Evolutionary conservation across 2,797 vertebrate genomes (phyloP).

Genomic region (Sebastes glaucus): DNA sequence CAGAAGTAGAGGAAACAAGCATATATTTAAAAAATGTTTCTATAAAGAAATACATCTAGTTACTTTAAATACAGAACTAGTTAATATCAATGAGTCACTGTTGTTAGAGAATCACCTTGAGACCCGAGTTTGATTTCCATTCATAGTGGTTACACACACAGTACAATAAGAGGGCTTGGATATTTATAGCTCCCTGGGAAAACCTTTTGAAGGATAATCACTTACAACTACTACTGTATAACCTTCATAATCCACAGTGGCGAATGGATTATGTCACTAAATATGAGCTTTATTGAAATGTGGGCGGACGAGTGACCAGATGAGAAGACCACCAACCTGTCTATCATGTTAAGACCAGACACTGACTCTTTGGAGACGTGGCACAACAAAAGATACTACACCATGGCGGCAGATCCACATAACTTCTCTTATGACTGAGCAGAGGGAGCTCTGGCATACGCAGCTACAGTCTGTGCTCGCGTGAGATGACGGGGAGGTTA

Average conservation of each 20-base stretch:
- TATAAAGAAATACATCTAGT: not conserved
- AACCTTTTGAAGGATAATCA: constrained; percentile 79
- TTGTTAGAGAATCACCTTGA: not conserved
- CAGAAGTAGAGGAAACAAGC: not conserved
- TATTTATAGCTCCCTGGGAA: constrained; percentile 70
- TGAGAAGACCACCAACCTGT: constrained; percentile 45
- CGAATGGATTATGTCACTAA: constrained; percentile 78
- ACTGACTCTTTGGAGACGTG: not conserved
- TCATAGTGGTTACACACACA: not conserved
- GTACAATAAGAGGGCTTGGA: constrained; percentile 23
- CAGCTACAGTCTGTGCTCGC: constrained; percentile 7
- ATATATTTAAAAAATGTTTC: accelerated
- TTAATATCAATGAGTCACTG: not conserved
- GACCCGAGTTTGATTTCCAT: constrained; percentile 18
- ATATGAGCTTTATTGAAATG: constrained; percentile 74
- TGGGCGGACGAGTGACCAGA: constrained; percentile 37
- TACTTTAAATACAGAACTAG: not conserved
- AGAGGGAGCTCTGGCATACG: constrained; percentile 3
- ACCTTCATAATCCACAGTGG: constrained; percentile 79
- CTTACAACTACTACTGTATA: constrained; percentile 77
- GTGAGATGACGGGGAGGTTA: constrained; percentile 51
- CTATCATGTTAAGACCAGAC: constrained; percentile 2
- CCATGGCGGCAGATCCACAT: not conserved
- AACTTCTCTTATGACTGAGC: not conserved
- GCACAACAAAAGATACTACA: not conserved